A percentile compares a stretch with the other conserved stretches of the same genome.
phyloP scores from a whole-genome alignment of 2,888 invertebrate species.

The Linyphia triangularis region DNA sequence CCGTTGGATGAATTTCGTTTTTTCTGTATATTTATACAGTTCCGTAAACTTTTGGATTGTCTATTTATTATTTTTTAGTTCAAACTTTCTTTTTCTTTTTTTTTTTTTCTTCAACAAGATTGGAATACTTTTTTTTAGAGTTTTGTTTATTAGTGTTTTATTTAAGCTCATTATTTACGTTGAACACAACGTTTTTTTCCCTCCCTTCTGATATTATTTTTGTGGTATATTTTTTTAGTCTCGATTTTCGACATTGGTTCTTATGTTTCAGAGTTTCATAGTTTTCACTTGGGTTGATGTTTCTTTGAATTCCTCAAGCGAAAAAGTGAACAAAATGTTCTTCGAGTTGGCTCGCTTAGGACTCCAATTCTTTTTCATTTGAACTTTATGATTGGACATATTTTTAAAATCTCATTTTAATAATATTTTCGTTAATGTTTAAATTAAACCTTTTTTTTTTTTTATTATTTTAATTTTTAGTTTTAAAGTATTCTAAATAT shows the following conservation, averaged over 20 bases:
- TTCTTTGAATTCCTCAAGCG: slow-evolving; percentile 5
- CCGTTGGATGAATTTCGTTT: not conserved
- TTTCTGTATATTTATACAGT: slow-evolving; percentile 46
- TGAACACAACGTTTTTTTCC: slow-evolving; percentile 20
- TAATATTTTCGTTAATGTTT: too few relatives aligned
- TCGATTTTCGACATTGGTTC: slow-evolving; percentile 2
- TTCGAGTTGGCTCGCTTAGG: not conserved
- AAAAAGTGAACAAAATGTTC: not conserved
- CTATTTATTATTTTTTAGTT: slow-evolving; percentile 25
- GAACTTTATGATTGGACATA: not conserved
- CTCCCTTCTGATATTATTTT: not conserved
- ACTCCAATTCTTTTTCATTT: not conserved
- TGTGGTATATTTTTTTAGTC: not conserved
- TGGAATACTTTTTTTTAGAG: slow-evolving; percentile 10
- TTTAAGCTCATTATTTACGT: slow-evolving; percentile 54
- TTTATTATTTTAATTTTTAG: not conserved
- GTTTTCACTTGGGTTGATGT: slow-evolving; percentile 23
- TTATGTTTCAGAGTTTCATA: not conserved
- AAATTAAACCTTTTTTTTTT: not conserved
- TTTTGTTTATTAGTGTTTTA: slow-evolving; percentile 33
- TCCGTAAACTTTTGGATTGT: slow-evolving; percentile 25
- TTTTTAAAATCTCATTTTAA: not conserved
- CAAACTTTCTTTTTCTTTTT: slow-evolving; percentile 2
- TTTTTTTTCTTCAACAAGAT: slow-evolving; percentile 20
- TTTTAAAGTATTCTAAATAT: not conserved